Percentiles rank a stretch among this genome's conserved stretches.
These are phyloP conservation scores for Cancer borealis DNA, from an alignment of 2,888 invertebrate genomes.

Conservation along the genomic window DNA sequence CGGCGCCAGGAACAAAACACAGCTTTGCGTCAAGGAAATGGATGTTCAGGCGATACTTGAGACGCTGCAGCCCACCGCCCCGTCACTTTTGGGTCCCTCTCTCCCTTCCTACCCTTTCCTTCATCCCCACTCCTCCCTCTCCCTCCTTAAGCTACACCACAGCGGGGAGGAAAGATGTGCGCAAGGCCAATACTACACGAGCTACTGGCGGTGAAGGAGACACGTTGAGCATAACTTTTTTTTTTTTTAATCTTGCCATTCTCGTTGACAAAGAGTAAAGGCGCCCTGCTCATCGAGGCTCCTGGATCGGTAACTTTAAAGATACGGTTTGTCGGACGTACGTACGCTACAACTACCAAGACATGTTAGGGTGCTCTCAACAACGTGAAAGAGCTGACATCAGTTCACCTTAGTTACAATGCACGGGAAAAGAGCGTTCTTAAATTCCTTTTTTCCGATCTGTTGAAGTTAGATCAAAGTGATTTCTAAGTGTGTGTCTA, in stretches of 20 bases:
- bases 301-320: slow-evolving; percentile 30
- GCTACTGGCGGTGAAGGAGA: neutral
- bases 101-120: neutral
- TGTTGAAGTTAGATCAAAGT: slow-evolving; percentile 2
- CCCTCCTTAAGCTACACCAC: neutral
- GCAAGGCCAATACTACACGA: neutral
- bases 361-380: neutral
- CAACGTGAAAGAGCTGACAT: neutral
- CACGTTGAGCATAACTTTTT: neutral
- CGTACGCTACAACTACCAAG: neutral
- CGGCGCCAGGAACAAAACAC: slow-evolving; percentile 54
- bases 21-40: slow-evolving; percentile 56
- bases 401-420: neutral
- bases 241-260: slow-evolving; percentile 14
- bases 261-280: slow-evolving; percentile 43
- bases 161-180: neutral
- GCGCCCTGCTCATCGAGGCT: slow-evolving; percentile 16
- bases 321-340: slow-evolving; percentile 16
- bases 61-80: slow-evolving; percentile 35
- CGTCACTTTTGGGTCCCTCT: neutral
- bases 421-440: neutral
- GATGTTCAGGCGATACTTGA: slow-evolving; percentile 43
- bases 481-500: slow-evolving; percentile 29
- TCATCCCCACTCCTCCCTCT: neutral
- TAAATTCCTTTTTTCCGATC: neutral